Base-by-base conservation (phyloP, 2,797 vertebrate species). In the Vultur gryphus region DNA sequence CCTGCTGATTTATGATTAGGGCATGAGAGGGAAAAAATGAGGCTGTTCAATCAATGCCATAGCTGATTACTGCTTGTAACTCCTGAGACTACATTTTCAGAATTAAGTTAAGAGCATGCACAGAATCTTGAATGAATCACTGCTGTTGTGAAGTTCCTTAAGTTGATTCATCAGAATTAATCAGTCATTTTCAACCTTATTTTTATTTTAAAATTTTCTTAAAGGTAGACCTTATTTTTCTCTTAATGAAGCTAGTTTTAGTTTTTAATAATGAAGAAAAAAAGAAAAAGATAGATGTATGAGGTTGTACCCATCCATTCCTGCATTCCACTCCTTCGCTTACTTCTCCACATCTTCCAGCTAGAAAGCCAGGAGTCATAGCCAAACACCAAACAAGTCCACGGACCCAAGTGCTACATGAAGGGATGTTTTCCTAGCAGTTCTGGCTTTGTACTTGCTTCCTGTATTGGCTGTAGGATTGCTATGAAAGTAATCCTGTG, bases 371-470 rank as follows among this genome's bases (percentile, higher is more conserved):
- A 87, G 61, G 33, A 95, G 54, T 73, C 37, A 73, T 23, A 87
- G 91, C 91, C 87, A 95, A 96, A 94, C 79, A 93, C 87, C 91
- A 96, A 85, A 83, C 33, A 76, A 80, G 75, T 84, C 62, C 77
- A 90, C 0, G 2, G 46, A 86, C 85, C 82, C 87, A 91, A 78
- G 80, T 55, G 79, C 69, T 94, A 94, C 84, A 90, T 6, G 83
- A 54, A 91, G 76, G 29, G 89, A 84, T 92, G 65, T 95, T 96
- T 96, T 96, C 65, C 89, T 87, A 97, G 77, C 51, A 84, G 86
- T 95, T 95, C 84, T 95, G 94, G 69, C 84, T 97, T 94, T 97
- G 90, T 78, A 79, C 79, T 92, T 77, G 57, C 78, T 96, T 96
- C 94, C 91, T 94, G 67, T 75, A 84, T 49, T 93, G 87, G 87